Conservation (phyloP, 2,888 invertebrate species). For the Cylindroiulus punctatus region DNA sequence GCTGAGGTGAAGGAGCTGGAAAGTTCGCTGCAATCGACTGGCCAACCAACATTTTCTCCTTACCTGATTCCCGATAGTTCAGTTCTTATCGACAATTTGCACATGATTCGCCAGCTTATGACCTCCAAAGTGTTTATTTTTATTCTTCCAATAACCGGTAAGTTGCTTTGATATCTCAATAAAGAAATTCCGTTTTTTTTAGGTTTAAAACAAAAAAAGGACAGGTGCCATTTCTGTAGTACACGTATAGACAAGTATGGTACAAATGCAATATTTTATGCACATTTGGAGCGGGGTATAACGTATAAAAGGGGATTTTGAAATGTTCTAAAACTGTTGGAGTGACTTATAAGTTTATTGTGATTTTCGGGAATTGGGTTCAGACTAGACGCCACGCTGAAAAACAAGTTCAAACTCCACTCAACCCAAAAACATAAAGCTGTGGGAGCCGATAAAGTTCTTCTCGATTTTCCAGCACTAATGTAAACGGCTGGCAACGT, state of each 20-base stretch:
- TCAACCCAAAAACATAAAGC: conserved; percentile 3
- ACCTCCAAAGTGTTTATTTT: conserved; percentile 84
- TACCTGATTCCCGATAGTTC: conserved; percentile 89
- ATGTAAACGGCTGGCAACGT: background rate
- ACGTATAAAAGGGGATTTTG: too few relatives aligned
- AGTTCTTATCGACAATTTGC: conserved; percentile 79
- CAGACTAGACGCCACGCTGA: too few relatives aligned
- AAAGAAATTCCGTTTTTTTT: background rate
- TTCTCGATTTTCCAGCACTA: background rate
- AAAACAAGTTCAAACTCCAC: too few relatives aligned
- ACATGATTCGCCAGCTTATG: conserved; percentile 83
- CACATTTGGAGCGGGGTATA: too few relatives aligned
- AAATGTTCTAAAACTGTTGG: too few relatives aligned
- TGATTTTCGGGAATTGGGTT: too few relatives aligned
- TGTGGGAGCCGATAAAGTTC: background rate
- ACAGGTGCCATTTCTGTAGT: too few relatives aligned
- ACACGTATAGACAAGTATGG: too few relatives aligned
- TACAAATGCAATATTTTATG: too few relatives aligned
- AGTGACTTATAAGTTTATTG: too few relatives aligned
- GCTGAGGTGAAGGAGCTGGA: conserved; percentile 89
- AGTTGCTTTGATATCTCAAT: too few relatives aligned
- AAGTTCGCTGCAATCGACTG: conserved; percentile 66
- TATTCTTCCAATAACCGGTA: conserved; percentile 87
- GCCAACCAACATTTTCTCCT: conserved; percentile 73
- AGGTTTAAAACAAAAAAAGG: too few relatives aligned